Evolutionary conservation across 2,888 invertebrate genomes (phyloP).

Genomic region (Polydrusus cervinus): DNA sequence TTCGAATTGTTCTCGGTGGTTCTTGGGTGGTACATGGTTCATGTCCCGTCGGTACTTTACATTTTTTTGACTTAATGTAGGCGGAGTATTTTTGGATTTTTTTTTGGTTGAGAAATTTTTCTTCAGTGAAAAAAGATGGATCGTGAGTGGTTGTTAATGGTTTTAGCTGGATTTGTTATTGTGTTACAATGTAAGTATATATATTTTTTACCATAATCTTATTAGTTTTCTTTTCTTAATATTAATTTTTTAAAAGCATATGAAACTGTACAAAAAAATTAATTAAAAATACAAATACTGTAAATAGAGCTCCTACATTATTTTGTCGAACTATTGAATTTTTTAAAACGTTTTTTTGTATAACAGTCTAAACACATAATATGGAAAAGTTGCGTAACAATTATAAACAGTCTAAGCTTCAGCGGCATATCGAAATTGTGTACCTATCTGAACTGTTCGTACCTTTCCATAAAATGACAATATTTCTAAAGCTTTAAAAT

Average conservation of each 20-base stretch:
- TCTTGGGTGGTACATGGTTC: constrained; percentile 43
- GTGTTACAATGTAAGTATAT: constrained; percentile 44
- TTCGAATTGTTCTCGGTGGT: constrained; percentile 36
- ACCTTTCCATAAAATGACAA: no score
- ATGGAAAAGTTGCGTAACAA: no score
- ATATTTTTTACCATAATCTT: not conserved
- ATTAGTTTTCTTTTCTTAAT: not conserved
- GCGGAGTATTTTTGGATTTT: constrained; percentile 39
- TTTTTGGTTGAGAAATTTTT: constrained; percentile 21
- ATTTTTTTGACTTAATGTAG: constrained; percentile 42
- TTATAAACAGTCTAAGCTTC: no score
- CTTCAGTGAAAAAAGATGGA: constrained; percentile 33
- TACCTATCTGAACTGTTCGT: no score
- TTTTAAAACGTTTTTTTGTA: no score
- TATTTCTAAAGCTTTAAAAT: no score
- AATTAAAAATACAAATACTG: no score
- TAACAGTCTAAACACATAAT: no score
- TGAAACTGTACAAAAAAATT: no score
- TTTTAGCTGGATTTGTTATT: constrained; percentile 37
- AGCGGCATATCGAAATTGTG: no score
- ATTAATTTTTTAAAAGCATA: not conserved
- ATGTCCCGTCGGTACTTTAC: constrained; percentile 33
- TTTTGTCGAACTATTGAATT: no score
- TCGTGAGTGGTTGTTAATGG: constrained; percentile 27
- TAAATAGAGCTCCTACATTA: no score